Evolutionary conservation across 2,113 vertebrate species (phyloP).

Genomic region (Odobenus rosmarus): DNA sequence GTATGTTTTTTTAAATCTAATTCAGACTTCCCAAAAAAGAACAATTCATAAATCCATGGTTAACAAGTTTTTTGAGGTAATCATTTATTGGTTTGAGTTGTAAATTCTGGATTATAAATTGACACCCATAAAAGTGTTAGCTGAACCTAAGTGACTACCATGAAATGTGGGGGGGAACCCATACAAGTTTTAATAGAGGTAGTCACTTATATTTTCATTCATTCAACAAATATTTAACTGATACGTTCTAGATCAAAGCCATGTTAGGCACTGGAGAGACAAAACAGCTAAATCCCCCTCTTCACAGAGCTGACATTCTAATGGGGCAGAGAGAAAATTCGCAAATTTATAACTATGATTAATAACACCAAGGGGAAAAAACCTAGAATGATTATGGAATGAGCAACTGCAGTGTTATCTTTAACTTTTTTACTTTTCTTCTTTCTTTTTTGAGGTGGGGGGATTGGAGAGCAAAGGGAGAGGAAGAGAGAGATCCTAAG

Average conservation of each 20-base stretch:
- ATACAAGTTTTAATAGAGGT: neutral
- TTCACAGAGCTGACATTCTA: neutral
- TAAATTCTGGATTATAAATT: constrained; percentile 25
- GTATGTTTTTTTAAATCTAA: neutral
- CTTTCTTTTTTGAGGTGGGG: neutral
- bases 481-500: neutral
- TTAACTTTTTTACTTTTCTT: neutral
- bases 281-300: neutral
- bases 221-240: neutral
- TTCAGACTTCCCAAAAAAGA: neutral
- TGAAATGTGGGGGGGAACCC: neutral
- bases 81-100: neutral
- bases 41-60: neutral
- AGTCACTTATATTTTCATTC: neutral
- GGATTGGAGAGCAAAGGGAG: neutral
- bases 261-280: neutral
- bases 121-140: neutral
- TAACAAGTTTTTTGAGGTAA: neutral
- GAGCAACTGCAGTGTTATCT: neutral
- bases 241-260: neutral
- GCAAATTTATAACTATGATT: neutral
- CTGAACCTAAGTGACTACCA: neutral
- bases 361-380: neutral
- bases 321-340: neutral
- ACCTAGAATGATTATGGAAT: neutral